Percentiles rank a stretch among this genome's conserved stretches.
Conservation (phyloP, 2,797 vertebrate species). For the Falco berigora region DNA sequence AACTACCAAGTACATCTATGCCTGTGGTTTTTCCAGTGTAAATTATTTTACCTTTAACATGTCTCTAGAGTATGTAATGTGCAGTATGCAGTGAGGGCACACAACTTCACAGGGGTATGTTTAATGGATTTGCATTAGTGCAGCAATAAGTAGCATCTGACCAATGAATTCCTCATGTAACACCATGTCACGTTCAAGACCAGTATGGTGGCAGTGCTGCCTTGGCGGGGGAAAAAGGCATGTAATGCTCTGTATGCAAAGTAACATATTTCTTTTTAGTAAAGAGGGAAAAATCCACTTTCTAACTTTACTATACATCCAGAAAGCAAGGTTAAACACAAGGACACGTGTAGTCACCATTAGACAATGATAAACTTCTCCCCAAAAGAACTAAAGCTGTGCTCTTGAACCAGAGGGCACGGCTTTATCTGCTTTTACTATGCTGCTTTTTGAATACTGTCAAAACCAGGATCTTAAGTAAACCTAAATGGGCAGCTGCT, state of each 20-base stretch:
- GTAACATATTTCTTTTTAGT: neutral
- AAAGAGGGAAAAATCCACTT: neutral
- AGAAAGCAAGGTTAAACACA: neutral
- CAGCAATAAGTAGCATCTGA: neutral
- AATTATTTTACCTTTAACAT: neutral
- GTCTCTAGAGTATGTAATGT: neutral
- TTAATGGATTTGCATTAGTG: neutral
- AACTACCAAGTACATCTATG: neutral
- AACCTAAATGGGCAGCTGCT: neutral
- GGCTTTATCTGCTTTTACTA: neutral
- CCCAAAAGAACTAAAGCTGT: neutral
- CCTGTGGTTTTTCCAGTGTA: neutral
- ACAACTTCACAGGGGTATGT: neutral
- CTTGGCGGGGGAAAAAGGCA: neutral
- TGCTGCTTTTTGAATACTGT: neutral
- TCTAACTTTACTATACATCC: neutral
- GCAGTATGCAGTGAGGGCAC: neutral
- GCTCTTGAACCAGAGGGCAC: neutral
- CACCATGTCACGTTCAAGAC: neutral
- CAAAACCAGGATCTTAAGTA: constrained; percentile 4
- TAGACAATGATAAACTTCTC: neutral
- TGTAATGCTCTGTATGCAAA: neutral
- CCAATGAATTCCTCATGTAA: neutral
- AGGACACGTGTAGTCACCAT: neutral
- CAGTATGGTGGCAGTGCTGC: neutral